Percentiles rank a stretch among this genome's conserved stretches.
Conservation (phyloP, 2,888 invertebrate genomes). For the Petrolisthes manimaculis region DNA sequence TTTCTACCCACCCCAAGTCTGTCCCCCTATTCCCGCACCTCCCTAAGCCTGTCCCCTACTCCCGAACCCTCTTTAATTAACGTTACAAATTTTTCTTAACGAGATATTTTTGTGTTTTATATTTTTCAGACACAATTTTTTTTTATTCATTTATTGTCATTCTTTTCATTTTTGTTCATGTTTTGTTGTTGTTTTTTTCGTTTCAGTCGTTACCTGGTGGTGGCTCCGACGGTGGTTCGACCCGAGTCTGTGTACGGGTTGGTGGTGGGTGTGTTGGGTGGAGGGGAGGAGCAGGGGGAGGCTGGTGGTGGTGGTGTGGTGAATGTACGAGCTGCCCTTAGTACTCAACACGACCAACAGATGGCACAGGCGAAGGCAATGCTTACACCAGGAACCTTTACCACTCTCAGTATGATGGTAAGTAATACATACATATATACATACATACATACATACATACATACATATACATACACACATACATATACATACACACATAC, state of each 20-base stretch:
- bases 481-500: too few species aligned
- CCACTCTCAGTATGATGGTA: conserved; percentile 34
- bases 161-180: neutral
- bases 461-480: too few species aligned
- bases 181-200: too few species aligned
- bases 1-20: too few species aligned
- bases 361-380: conserved; percentile 16
- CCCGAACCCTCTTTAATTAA: neutral
- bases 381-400: conserved; percentile 12
- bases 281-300: neutral
- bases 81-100: too few species aligned
- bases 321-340: conserved; percentile 20
- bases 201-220: conserved; percentile 37
- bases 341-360: neutral
- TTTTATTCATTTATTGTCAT: neutral
- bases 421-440: neutral
- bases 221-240: conserved; percentile 43
- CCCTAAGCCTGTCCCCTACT: neutral
- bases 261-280: conserved; percentile 39
- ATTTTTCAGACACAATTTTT: neutral
- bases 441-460: too few species aligned
- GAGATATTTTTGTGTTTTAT: too few species aligned
- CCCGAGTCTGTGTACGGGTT: conserved; percentile 36
- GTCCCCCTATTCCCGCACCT: too few species aligned
- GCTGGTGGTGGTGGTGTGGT: neutral